These are phyloP conservation scores for Paramisgurnus dabryanus DNA, from an alignment of 2,113 vertebrate species.

Conservation along the genomic window DNA sequence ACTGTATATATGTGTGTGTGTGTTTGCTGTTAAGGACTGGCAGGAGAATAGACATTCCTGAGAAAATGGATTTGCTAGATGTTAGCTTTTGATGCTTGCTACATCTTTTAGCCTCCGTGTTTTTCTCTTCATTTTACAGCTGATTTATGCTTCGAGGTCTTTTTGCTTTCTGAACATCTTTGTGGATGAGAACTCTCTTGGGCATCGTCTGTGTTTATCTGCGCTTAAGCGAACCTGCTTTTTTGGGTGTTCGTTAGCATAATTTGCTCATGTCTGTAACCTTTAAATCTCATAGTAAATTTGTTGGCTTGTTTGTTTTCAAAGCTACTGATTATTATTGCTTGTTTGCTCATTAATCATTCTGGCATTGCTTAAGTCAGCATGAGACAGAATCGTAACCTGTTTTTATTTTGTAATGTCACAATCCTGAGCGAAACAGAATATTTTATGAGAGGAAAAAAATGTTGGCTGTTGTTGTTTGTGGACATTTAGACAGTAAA, in stretches of 20 bases:
- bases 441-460: too few species aligned
- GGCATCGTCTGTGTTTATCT: neutral
- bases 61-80: slow-evolving; percentile 42
- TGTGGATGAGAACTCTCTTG: neutral
- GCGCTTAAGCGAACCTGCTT: neutral
- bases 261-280: neutral
- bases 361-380: neutral
- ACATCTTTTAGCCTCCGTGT: slow-evolving; percentile 1
- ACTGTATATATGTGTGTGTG: neutral
- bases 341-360: slow-evolving; percentile 3
- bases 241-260: neutral
- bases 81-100: slow-evolving; percentile 34
- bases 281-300: slow-evolving; percentile 5
- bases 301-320: slow-evolving; percentile 5
- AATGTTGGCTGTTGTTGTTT: too few species aligned
- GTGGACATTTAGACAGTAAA: too few species aligned
- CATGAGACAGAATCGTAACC: neutral
- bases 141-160: neutral
- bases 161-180: neutral
- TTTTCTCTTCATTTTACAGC: neutral
- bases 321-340: neutral
- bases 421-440: too few species aligned
- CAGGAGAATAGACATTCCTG: slow-evolving; percentile 42
- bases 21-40: slow-evolving; percentile 41
- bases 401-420: neutral